Conservation (phyloP, 35 echinoderm and acorn worm genomes). For the Antedon bifida region DNA sequence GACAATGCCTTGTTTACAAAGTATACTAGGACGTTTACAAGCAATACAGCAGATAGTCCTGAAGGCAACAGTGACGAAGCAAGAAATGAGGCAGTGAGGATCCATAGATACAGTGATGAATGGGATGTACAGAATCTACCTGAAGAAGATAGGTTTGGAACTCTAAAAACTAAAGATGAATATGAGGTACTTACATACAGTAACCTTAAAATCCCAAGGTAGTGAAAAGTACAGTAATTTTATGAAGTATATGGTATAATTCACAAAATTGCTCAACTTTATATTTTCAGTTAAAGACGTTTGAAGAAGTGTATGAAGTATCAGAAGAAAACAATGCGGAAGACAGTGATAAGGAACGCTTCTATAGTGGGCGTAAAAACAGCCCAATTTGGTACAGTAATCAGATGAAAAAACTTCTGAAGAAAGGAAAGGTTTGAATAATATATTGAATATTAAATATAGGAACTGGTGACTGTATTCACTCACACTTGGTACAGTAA, state of each 20-base stretch:
- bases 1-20: neutral
- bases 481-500: neutral
- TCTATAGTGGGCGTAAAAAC: slow-evolving; percentile 25
- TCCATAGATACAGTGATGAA: neutral
- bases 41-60: neutral
- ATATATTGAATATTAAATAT: too few relatives aligned
- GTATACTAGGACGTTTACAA: neutral
- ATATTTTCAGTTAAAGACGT: neutral
- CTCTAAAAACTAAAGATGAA: neutral
- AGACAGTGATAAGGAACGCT: neutral
- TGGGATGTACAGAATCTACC: neutral
- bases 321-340: neutral
- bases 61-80: neutral
- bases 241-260: neutral
- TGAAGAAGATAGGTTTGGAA: neutral
- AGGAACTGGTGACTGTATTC: neutral
- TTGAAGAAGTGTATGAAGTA: neutral
- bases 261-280: neutral
- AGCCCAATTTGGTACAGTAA: slow-evolving; percentile 66
- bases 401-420: slow-evolving; percentile 85
- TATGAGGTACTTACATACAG: neutral
- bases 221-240: neutral
- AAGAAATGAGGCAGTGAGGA: too few relatives aligned
- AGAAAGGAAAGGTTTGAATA: slow-evolving; percentile 58
- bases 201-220: neutral